A percentile compares a stretch with the other conserved stretches of the same genome.
Evolutionary conservation across 2,113 vertebrate genomes (phyloP).

Genomic region (Papio anubis): DNA sequence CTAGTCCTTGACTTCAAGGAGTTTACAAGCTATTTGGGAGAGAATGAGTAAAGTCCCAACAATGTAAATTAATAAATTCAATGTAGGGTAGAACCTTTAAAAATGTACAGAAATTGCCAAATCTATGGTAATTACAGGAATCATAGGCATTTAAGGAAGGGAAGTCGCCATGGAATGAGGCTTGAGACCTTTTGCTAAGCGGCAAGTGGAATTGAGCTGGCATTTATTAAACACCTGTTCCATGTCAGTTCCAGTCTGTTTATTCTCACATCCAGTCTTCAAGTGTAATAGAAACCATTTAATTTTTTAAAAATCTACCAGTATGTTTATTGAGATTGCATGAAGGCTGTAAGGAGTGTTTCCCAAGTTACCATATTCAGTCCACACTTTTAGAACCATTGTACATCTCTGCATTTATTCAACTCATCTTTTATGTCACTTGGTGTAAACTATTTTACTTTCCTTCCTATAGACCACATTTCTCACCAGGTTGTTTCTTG

Average conservation of each 20-base stretch:
- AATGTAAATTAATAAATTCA: constrained; percentile 13
- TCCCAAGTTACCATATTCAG: neutral
- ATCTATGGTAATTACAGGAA: neutral
- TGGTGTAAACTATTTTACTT: neutral
- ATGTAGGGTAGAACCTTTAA: neutral
- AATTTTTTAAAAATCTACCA: neutral
- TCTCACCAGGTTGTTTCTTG: neutral
- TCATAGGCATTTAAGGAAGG: neutral
- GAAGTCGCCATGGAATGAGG: neutral
- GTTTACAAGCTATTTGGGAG: neutral
- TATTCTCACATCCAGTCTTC: neutral
- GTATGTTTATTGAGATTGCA: neutral
- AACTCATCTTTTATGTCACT: neutral
- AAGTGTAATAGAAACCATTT: neutral
- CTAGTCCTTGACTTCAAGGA: constrained; percentile 8
- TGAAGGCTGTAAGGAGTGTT: neutral
- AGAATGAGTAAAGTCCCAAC: neutral
- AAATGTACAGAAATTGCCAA: neutral
- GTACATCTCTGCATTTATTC: neutral
- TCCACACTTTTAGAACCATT: neutral
- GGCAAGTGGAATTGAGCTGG: neutral
- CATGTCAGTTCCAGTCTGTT: neutral
- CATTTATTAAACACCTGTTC: neutral
- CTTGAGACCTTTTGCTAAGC: neutral
- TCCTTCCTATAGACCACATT: neutral